phyloP scores from a whole-genome alignment of 2,113 vertebrate species.

The Miniopterus natalensis region DNA sequence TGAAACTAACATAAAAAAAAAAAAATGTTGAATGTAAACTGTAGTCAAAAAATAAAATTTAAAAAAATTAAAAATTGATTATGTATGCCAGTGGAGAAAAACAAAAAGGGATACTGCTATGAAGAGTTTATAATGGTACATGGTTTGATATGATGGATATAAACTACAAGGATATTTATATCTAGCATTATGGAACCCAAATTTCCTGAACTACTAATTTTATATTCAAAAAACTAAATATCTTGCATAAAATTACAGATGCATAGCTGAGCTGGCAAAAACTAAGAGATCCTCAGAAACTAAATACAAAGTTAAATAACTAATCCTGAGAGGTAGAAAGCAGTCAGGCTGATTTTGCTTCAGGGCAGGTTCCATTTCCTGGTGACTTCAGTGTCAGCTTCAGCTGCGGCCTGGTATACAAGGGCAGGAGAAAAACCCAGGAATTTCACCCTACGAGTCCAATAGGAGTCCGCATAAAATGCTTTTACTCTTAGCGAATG shows the following conservation, averaged over 20 bases:
- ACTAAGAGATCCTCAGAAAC: not conserved
- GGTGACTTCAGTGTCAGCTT: not conserved
- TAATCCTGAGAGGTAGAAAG: not conserved
- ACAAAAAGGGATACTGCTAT: not conserved
- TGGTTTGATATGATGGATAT: not conserved
- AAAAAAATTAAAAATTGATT: not conserved
- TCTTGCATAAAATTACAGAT: not conserved
- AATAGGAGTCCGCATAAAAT: not conserved
- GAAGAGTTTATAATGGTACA: not conserved
- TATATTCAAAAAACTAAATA: not conserved
- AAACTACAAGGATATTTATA: not conserved
- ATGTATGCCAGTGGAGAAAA: not conserved
- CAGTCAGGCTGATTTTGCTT: not conserved
- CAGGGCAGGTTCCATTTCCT: not conserved
- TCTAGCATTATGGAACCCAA: not conserved
- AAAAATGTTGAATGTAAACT: not conserved
- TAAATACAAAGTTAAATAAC: constrained; percentile 13
- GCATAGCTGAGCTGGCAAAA: not conserved
- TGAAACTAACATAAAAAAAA: not conserved
- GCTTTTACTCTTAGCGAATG: not conserved
- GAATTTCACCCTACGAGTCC: not conserved
- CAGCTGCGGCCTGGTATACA: not conserved
- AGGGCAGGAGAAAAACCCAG: not conserved
- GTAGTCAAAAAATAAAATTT: not conserved
- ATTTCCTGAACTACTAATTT: not conserved